A percentile compares a stretch with the other conserved stretches of the same genome.
Conservation (phyloP, 2,888 invertebrate genomes). For the Malachius bipustulatus region DNA sequence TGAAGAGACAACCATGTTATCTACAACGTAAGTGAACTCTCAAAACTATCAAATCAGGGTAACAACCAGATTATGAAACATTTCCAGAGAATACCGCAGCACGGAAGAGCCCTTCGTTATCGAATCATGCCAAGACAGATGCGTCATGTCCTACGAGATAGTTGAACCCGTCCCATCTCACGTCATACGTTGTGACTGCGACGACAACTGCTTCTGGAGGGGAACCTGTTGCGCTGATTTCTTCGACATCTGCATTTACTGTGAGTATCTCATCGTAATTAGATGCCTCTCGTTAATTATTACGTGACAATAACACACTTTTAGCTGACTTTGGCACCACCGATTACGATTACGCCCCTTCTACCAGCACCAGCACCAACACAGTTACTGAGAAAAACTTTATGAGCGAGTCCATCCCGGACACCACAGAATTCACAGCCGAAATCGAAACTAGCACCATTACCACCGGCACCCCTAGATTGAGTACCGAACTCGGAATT, state of each 20-base stretch:
- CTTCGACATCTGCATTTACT: conserved; percentile 43
- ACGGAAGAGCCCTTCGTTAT: conserved; percentile 29
- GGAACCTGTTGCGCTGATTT: conserved; percentile 59
- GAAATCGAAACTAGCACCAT: too few species aligned
- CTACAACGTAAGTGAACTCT: conserved; percentile 20
- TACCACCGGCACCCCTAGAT: too few species aligned
- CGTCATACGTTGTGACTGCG: conserved; percentile 46
- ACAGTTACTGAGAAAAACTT: too few species aligned
- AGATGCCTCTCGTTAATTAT: too few species aligned
- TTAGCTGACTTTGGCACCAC: too few species aligned
- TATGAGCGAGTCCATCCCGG: too few species aligned
- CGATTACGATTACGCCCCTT: too few species aligned
- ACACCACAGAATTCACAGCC: too few species aligned
- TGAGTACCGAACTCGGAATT: too few species aligned
- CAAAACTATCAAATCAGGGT: background rate
- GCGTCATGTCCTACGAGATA: conserved; percentile 22
- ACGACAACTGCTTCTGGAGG: conserved; percentile 40
- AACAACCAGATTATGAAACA: background rate
- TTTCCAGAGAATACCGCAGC: conserved; percentile 20
- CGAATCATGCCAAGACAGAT: conserved; percentile 44
- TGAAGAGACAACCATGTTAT: conserved; percentile 26
- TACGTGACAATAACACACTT: too few species aligned
- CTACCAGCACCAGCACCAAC: too few species aligned
- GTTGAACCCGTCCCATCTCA: conserved; percentile 8
- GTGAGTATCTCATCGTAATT: conserved; percentile 23